Evolutionary conservation across 2,797 vertebrate species (phyloP).

Genomic region (Allobates femoralis): DNA sequence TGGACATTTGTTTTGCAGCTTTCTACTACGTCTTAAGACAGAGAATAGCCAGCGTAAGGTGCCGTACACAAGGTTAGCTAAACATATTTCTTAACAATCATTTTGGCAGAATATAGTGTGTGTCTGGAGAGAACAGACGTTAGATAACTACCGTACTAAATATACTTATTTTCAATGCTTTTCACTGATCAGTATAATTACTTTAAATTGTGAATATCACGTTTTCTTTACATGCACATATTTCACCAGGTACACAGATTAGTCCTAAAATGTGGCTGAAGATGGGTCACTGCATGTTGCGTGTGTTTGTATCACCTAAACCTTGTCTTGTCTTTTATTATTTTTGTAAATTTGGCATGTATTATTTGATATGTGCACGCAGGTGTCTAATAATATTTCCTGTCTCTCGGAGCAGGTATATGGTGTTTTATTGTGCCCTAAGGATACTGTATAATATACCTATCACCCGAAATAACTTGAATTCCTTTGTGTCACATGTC

Average conservation of each 20-base stretch:
- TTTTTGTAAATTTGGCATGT: constrained; percentile 34
- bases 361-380: constrained; percentile 23
- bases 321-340: background rate
- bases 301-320: constrained; percentile 22
- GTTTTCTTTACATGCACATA: background rate
- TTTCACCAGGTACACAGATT: background rate
- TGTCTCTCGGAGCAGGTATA: constrained; percentile 27
- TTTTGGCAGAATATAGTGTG: constrained; percentile 75
- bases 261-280: constrained; percentile 6
- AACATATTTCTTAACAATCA: constrained; percentile 90
- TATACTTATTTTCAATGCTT: constrained; percentile 3
- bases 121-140: constrained; percentile 76
- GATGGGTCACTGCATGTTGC: constrained; percentile 24
- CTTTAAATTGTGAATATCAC: background rate
- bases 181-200: background rate
- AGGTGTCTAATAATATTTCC: constrained; percentile 40
- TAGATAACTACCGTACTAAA: constrained; percentile 5
- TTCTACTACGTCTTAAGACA: constrained; percentile 98
- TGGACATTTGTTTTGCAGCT: constrained; percentile 97
- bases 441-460: constrained; percentile 28
- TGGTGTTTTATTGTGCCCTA: constrained; percentile 36
- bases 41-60: constrained; percentile 97
- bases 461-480: constrained; percentile 35
- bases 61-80: constrained; percentile 97
- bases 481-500: constrained; percentile 50